phyloP scores from a whole-genome alignment of 2,888 invertebrate species.

The Ramazzottius varieornatus region DNA sequence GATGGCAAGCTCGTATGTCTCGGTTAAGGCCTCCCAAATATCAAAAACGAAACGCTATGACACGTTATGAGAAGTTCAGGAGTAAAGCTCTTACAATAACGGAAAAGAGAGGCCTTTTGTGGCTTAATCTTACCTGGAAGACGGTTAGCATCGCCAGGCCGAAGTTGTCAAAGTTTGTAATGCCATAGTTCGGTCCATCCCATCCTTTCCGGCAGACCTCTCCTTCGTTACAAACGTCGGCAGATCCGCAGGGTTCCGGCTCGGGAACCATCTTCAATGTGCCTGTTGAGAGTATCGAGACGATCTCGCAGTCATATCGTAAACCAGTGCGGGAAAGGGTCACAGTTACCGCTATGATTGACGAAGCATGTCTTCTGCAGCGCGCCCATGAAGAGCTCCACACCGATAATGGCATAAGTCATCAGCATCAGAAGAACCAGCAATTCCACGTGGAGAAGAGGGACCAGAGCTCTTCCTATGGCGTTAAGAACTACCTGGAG shows the following conservation, averaged over 20 bases:
- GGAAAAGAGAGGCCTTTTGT: no score
- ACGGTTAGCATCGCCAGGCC: slow-evolving; percentile 96
- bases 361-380: slow-evolving; percentile 76
- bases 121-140: slow-evolving; percentile 35
- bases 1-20: no score
- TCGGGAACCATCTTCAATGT: not conserved
- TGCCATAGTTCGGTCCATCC: slow-evolving; percentile 35
- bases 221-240: not conserved
- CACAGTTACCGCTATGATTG: slow-evolving; percentile 41
- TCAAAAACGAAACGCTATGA: no score
- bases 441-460: slow-evolving; percentile 90
- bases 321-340: slow-evolving; percentile 7
- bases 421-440: slow-evolving; percentile 98
- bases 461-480: slow-evolving; percentile 97
- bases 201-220: slow-evolving; percentile 10
- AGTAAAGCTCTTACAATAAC: not conserved
- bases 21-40: no score
- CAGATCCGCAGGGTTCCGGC: not conserved
- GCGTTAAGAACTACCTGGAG: slow-evolving; percentile 97
- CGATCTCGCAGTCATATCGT: not conserved
- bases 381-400: slow-evolving; percentile 91
- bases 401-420: slow-evolving; percentile 96
- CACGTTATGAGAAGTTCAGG: not conserved
- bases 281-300: no score
- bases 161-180: slow-evolving; percentile 97